phyloP scores from a whole-genome alignment of 2,113 vertebrate species.

The Petroica traversi region DNA sequence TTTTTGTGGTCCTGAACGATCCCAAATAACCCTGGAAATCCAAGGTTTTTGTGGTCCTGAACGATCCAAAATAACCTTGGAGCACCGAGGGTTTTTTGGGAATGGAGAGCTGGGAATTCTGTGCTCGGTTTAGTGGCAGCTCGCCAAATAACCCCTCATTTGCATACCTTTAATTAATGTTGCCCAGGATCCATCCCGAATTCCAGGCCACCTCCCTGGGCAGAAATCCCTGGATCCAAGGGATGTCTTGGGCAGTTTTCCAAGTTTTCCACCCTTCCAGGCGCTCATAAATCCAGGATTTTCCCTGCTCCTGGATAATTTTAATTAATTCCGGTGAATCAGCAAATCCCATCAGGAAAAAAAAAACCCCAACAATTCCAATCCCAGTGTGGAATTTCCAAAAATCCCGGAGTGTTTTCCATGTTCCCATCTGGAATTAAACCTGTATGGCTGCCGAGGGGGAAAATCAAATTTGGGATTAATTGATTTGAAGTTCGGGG shows the following conservation, averaged over 20 bases:
- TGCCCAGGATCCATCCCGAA: no score
- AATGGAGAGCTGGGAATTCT: fast-evolving
- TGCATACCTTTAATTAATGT: background rate
- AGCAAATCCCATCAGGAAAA: background rate
- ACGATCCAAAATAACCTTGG: background rate
- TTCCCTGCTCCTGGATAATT: background rate
- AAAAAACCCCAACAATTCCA: fast-evolving
- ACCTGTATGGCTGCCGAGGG: background rate
- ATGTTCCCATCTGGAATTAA: fast-evolving
- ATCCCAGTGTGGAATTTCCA: fast-evolving
- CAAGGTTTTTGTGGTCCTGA: no score
- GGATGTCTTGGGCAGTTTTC: background rate
- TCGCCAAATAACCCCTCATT: background rate
- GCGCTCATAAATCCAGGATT: fast-evolving
- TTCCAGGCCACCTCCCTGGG: background rate
- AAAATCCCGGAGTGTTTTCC: fast-evolving
- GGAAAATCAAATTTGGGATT: background rate
- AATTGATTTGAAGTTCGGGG: background rate
- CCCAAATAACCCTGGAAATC: no score
- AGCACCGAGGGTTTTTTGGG: background rate
- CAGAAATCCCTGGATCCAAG: fast-evolving
- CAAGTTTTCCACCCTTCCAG: background rate
- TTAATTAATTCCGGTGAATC: background rate
- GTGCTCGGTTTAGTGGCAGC: background rate
- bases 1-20: no score